Evolutionary conservation across 2,888 invertebrate species (phyloP).

Genomic region (Eulithis prunata): DNA sequence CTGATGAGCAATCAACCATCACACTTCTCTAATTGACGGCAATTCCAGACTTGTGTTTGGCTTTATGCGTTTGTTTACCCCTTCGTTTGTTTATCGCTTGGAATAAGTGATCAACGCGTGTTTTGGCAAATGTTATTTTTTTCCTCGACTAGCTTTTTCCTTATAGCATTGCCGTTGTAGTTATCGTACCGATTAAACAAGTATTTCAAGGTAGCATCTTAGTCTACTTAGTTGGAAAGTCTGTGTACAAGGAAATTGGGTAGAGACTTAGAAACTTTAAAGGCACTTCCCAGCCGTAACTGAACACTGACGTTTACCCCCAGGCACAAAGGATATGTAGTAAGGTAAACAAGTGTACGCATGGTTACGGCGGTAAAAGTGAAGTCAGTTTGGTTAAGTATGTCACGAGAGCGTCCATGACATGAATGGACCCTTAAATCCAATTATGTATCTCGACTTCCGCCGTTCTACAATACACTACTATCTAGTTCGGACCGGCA

Average conservation of each 20-base stretch:
- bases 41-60: slow-evolving; percentile 13
- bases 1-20: slow-evolving; percentile 33
- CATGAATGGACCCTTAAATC: slow-evolving; percentile 43
- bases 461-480: slow-evolving; percentile 35
- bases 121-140: slow-evolving; percentile 4
- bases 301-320: not conserved
- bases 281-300: slow-evolving; percentile 1
- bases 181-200: not conserved
- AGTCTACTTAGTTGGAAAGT: no score
- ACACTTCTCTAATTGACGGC: slow-evolving; percentile 21
- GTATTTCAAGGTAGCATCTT: no score
- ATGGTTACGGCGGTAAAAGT: slow-evolving; percentile 28
- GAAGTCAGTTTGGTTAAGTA: slow-evolving; percentile 29
- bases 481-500: slow-evolving; percentile 36
- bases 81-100: slow-evolving; percentile 15
- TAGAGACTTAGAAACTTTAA: no score
- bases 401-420: slow-evolving; percentile 38
- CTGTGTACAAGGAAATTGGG: no score
- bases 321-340: no score
- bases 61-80: slow-evolving; percentile 17
- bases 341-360: slow-evolving; percentile 6
- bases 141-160: slow-evolving; percentile 3
- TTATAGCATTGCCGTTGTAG: not conserved
- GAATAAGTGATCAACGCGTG: slow-evolving; percentile 6
- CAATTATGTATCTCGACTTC: slow-evolving; percentile 42